Evolutionary conservation across 2,888 invertebrate species (phyloP), one percentile per base, ranked within the genome.

Genomic region (Argyresthia albistria): DNA sequence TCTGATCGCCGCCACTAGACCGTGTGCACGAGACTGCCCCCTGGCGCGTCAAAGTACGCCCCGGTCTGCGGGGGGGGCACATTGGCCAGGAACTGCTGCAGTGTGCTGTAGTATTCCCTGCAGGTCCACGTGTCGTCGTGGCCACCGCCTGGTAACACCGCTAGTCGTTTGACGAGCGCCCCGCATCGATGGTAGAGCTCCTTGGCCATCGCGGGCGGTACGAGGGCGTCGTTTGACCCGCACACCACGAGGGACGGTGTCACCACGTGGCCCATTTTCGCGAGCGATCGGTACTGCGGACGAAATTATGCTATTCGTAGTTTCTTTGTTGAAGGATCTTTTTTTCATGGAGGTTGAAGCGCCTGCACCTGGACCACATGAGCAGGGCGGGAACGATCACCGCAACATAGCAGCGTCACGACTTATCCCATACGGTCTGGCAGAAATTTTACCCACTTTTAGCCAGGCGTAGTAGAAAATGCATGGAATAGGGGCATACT

Each of bases 71-170:
- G 57, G 0, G 76, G 62, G 7, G 84, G 82, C 0, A 76, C 71
- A 55, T 74, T 79, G 8, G 63, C 45, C 52, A 91, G 67, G 62
- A 91, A 91, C 56, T 88, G 79, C 62, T 89, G 88, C 55, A 91
- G 69, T 1, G 84, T 80, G 25, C 88, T 74, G 65, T 92, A 93
- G 64, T 96, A 98, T 57, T 95, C 95, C 56, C 93, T 91, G 63
- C 94, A 92, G 55, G 93, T 93, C 97, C 97, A 98, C 0, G 97
- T 98, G 75, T 98, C 97, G 68, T 98, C 97, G 76, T 98, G 98
- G 0, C 95, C 95, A 1, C 98, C 98, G 15, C 92, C 91, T 1
- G 92, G 90, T 74, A 97, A 90, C 66, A 93, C 91, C 16, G 93
- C 80, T 46, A 97, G 78, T 59, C 93, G 92, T 80, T 97, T 97